Percentiles rank a stretch among this genome's conserved stretches.
Conservation (phyloP, 2,797 vertebrate species). For the Molossus molossus region DNA sequence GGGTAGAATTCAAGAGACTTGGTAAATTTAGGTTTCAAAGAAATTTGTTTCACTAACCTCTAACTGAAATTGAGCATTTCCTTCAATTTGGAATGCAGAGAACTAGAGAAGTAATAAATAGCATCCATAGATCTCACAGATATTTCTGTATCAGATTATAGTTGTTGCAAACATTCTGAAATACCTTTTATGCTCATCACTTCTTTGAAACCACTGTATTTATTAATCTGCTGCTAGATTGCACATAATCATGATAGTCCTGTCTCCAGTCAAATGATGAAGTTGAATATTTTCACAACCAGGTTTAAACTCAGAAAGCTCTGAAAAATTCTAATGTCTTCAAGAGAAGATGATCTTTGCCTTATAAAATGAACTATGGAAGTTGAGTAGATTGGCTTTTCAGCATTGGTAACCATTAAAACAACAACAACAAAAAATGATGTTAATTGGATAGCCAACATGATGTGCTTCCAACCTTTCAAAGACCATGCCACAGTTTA, state of each 20-base stretch:
- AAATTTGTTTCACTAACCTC: background rate
- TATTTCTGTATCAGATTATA: conserved; percentile 48
- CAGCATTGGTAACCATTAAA: conserved; percentile 1
- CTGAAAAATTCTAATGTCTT: conserved; percentile 50
- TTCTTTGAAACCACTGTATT: conserved; percentile 59
- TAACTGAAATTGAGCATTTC: conserved; percentile 38
- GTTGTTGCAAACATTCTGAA: conserved; percentile 25
- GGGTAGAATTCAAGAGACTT: background rate
- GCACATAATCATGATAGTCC: background rate
- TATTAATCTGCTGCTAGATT: conserved; percentile 45
- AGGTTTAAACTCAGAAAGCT: conserved; percentile 21
- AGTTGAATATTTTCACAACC: conserved; percentile 61
- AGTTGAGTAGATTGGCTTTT: conserved; percentile 51
- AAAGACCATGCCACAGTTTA: background rate
- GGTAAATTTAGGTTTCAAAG: background rate
- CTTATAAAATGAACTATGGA: conserved; percentile 47
- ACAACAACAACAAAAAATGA: background rate
- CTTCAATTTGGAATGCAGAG: conserved; percentile 21
- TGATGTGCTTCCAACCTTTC: background rate
- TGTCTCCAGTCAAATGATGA: conserved; percentile 43
- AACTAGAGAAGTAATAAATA: background rate
- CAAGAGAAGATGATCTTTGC: conserved; percentile 22
- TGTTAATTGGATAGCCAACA: background rate
- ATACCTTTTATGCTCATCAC: background rate
- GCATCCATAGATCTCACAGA: background rate